Evolutionary conservation across 1,140 invertebrate species (phyloP), one percentile per base, ranked within the genome.

Genomic region (Drosophila sturtevanti): DNA sequence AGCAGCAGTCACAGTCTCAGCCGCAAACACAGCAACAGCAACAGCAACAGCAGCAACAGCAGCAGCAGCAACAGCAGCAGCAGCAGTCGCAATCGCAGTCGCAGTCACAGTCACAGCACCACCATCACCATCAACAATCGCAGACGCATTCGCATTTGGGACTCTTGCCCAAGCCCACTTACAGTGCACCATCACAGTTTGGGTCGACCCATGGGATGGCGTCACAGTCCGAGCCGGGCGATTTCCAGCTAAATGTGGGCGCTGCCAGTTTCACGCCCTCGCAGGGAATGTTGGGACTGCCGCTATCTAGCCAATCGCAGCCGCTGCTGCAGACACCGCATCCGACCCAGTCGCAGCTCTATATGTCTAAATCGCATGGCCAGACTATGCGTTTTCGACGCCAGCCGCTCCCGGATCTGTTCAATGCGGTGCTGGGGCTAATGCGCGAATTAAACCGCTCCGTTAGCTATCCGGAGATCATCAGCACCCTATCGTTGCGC

Each of bases 381-480:
- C 61, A 48, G 22, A 60, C 9, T 1, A 18, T 10, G n/a, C 34
- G 68, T 0, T 51, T 24, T 44, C 68, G 63, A 2, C 77, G 70
- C 10, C 68, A 76, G 16, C 79, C 77, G n/a, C 37, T 72, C 16
- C 68, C 82, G 21, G 79, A 87, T 60, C 48, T 89, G 0, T 82
- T 82, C 18, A 41, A 48, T 1, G 66, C 68, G 0, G 75, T 89
- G 1, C 18, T 86, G 5, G 35, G 61, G 0, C 35, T 87, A 9
- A 76, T 86, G 68, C 60, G 56, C 0, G 82, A 82, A 3, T 55
- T 72, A 0, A 63, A 56, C n/a, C 84, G 82, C 2, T 69, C 82
- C 4, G 72, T 86, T 2, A 89, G 84, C 63, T 86, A 86, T 76
- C 82, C 75, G n/a, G 82, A 86, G 34, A 76, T 86, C 12, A 79